Percentiles rank a stretch among this genome's conserved stretches.
phyloP scores from a whole-genome alignment of 2,113 vertebrate species.

The Thinocorus orbignyianus region DNA sequence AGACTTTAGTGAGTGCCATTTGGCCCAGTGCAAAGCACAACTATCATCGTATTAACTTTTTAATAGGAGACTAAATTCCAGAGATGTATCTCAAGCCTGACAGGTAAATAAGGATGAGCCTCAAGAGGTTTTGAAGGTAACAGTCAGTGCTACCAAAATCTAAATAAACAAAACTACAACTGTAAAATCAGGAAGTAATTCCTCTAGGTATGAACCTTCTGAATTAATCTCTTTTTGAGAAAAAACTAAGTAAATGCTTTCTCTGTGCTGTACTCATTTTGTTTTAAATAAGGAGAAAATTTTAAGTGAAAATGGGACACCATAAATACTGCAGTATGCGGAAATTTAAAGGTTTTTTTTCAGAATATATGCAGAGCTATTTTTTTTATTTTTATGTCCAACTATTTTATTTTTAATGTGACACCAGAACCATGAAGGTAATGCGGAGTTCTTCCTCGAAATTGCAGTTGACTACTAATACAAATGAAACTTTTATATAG shows the following conservation, averaged over 20 bases:
- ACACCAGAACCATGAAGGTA: neutral
- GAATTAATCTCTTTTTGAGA: neutral
- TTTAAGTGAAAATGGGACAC: neutral
- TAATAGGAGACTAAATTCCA: neutral
- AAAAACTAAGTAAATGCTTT: neutral
- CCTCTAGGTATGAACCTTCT: neutral
- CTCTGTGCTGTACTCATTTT: neutral
- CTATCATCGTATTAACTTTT: neutral
- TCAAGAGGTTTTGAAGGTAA: neutral
- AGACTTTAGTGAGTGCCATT: neutral
- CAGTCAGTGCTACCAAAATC: neutral
- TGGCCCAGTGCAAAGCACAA: neutral
- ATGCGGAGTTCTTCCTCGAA: constrained; percentile 5
- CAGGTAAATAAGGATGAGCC: neutral
- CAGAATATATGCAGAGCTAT: neutral
- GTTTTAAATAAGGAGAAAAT: neutral
- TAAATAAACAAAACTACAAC: neutral
- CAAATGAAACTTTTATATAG: neutral
- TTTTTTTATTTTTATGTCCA: neutral
- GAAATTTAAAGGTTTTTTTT: neutral
- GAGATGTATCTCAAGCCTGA: neutral
- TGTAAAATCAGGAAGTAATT: neutral
- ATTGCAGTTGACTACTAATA: neutral
- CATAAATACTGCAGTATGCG: neutral
- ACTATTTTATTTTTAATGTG: constrained; percentile 11